Base-by-base conservation (phyloP, 1,140 invertebrate genomes). In the Leptoteleia sp. region DNA sequence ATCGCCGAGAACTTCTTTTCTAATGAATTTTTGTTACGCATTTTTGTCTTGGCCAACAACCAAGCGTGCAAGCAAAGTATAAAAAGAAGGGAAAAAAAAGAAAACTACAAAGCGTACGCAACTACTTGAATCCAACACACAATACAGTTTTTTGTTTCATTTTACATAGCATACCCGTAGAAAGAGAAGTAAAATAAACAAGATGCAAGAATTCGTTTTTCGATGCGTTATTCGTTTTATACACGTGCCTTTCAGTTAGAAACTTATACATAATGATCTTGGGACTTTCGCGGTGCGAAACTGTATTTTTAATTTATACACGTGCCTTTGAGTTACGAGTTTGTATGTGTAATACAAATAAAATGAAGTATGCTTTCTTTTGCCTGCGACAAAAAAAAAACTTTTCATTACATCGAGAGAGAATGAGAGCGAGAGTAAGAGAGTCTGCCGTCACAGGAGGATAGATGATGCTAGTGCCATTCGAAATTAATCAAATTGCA, bases 271-370 rank as follows among this genome's bases (percentile, higher is more conserved):
- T 47, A n/a, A 31, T 68, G 45, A 76, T 61, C 40, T 43, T 35
- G 38, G 38, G 16, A 61, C 40, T 67, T 68, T 27, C 8, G 16
- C 38, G 55, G 72, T 17, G 9, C 33, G 9, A 25, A 0, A 38
- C 29, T 52, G 71, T 15, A 1, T 62, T 76, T 61, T 76, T 76
- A 50, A 76, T 64, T 76, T 76, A 70, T 70, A 76, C 55, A 64
- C 64, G 71, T 76, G 71, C 71, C 71, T 76, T 76, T 76, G 52
- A 76, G 61, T 76, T 76, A 67, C 61, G 37, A 76, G 61, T 75
- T 65, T 76, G 54, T 76, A 67, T 59, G 33, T 76, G 61, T 67
- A 6, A 3, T n/a, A n/a, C n/a, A n/a, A n/a, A n/a, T n/a, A n/a
- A 61, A 67, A 67, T 67, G 50, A 65, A 67, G 29, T 62, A 55